Conservation (phyloP, 2,888 invertebrate genomes). For the Cantharis rufa region DNA sequence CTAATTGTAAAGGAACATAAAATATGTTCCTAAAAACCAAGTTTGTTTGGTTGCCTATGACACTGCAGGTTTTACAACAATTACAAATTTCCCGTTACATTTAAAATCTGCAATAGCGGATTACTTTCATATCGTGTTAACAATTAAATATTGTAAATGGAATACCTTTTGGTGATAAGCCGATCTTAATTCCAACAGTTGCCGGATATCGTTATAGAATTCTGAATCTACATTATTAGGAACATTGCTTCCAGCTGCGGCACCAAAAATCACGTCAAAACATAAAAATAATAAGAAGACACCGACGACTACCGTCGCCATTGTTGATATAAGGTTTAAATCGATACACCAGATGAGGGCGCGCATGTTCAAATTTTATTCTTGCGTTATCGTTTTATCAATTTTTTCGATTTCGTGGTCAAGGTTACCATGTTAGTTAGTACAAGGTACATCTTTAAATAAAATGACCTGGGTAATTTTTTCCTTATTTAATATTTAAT, state of each 20-base stretch:
- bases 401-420: conserved; percentile 9
- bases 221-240: conserved; percentile 38
- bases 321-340: conserved; percentile 37
- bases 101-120: neutral
- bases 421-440: conserved; percentile 4
- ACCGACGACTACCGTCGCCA: conserved; percentile 48
- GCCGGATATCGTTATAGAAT: conserved; percentile 61
- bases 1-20: neutral
- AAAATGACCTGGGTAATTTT: neutral
- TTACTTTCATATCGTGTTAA: conserved; percentile 1
- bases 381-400: conserved; percentile 12
- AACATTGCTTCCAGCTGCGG: conserved; percentile 20
- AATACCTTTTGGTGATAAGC: conserved; percentile 49
- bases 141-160: neutral
- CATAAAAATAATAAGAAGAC: conserved; percentile 41
- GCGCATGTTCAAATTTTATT: conserved; percentile 28
- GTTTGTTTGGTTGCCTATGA: conserved; percentile 17
- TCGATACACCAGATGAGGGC: conserved; percentile 28
- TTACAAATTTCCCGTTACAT: neutral
- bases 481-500: neutral
- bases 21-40: neutral
- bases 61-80: neutral
- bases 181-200: conserved; percentile 56
- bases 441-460: neutral
- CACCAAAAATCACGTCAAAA: conserved; percentile 35